Conservation (phyloP, 2,797 vertebrate species). For the Setipinna tenuifilis region DNA sequence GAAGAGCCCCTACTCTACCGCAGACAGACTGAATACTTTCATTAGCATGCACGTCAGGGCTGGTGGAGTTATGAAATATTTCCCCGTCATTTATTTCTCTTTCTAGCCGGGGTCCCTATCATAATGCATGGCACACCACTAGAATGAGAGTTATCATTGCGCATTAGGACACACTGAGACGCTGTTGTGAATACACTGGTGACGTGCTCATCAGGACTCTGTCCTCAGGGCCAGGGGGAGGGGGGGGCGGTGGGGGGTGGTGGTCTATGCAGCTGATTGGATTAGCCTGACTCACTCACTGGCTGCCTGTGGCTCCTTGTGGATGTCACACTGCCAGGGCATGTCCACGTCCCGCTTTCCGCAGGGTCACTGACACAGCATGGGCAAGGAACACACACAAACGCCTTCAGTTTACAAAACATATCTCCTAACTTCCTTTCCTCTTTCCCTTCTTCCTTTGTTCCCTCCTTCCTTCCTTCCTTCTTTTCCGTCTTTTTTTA, state of each 20-base stretch:
- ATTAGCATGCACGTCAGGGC: background rate
- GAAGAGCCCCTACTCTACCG: background rate
- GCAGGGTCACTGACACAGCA: background rate
- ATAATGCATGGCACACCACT: background rate
- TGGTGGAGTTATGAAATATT: background rate
- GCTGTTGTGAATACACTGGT: background rate
- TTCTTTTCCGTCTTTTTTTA: background rate
- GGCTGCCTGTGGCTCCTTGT: background rate
- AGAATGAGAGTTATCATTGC: slow-evolving; percentile 8
- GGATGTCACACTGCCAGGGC: background rate
- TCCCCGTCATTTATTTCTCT: background rate
- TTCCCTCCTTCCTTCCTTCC: background rate
- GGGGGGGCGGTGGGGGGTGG: too few species aligned
- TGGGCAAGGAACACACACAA: background rate
- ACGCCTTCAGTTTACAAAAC: background rate
- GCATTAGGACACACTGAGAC: background rate
- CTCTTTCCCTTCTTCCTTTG: background rate
- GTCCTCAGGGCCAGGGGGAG: background rate
- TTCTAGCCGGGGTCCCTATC: background rate
- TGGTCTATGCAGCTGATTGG: background rate
- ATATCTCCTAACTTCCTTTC: background rate
- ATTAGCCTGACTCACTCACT: background rate
- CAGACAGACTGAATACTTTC: background rate
- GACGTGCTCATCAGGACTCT: background rate
- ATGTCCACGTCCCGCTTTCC: background rate